Base-by-base conservation (phyloP, 1,140 invertebrate genomes). In the Drosophila pallidifrons region DNA sequence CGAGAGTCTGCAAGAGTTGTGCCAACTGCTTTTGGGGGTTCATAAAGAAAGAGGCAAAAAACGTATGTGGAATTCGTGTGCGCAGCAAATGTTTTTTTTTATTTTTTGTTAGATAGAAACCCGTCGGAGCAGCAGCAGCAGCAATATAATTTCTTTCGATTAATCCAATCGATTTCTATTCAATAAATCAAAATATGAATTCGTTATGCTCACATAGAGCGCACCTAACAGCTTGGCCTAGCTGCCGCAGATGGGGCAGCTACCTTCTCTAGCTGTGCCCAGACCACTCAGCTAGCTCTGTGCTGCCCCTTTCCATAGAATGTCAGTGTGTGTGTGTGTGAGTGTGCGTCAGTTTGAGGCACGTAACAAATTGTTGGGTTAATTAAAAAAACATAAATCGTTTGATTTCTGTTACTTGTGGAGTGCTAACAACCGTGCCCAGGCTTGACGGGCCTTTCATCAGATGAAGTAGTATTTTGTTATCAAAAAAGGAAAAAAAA, bases 371-470 rank as follows among this genome's bases (percentile, higher is more conserved):
- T 91, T 90, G 90, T 79, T 82, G 76, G 90, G 90, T 91, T 91
- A 91, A 91, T 91, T 91, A 91, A 91, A 91, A 91, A 91, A 91
- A 81, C 90, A 91, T 91, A 91, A 91, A 91, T 91, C 85, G 90
- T 91, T 91, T 83, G 78, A 87, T 82, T 89, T 88, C 76, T 73
- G 65, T 73, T 78, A 68, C 52, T 45, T 28, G 38, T 58, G 68
- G 55, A 55, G 67, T 67, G 67, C 71, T 71, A 77, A 85, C 75
- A 81, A 81, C 72, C 66, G 77, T 82, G 73, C 61, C 69, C 77
- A 72, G 43, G 64, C 52, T 64, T 72, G 79, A 86, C 65, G 76
- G 65, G 76, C 82, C 83, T 86, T 86, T 86, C 82, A 86, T 82
- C 83, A 87, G 52, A 65, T 77, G 25, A 55, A 81, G 58, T 47